Evolutionary conservation across 1,140 invertebrate species (phyloP), one percentile per base, ranked within the genome.

Genomic region (Sarcophaga peregrina): DNA sequence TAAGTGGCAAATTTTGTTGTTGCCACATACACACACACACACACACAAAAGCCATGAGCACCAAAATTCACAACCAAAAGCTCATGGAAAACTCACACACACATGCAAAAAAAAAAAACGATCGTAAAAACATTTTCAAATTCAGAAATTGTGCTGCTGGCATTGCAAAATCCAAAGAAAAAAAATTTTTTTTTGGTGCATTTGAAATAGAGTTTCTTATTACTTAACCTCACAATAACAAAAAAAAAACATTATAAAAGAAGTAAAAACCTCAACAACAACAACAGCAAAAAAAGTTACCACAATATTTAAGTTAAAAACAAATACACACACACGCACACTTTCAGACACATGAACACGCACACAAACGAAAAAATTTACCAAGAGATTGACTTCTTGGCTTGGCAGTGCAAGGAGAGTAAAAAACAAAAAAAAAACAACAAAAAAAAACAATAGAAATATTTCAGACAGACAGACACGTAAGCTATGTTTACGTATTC

Each of bases 151-250:
- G 54, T n/a, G n/a, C 15, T 58, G n/a, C 54, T 58, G 15, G 7
- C 54, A n/a, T 58, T 58, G n/a, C 54, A 58, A 58, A 58, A 58
- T 58, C 54, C 25, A 37, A 37, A 37, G 25, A 37, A n/a, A n/a
- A n/a, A n/a, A n/a, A n/a, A n/a, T n/a, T n/a, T n/a, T n/a, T n/a
- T n/a, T n/a, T n/a, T n/a, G n/a, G n/a, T n/a, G n/a, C n/a, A n/a
- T 58, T 58, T 58, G 52, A 58, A 58, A 58, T 13, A n/a, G 54
- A 47, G 74, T 76, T 76, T 76, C 13, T 13, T 17, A 74, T 76
- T 76, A 76, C 74, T 48, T 76, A 76, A 76, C 46, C 74, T 48
- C 74, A 76, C n/a, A n/a, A n/a, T n/a, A n/a, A n/a, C n/a, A 75
- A 72, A 47, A 15, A n/a, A n/a, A 37, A 37, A 37, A 37, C 25